Conservation (phyloP, 2,797 vertebrate species). For the Paedocypris micromegethes region DNA sequence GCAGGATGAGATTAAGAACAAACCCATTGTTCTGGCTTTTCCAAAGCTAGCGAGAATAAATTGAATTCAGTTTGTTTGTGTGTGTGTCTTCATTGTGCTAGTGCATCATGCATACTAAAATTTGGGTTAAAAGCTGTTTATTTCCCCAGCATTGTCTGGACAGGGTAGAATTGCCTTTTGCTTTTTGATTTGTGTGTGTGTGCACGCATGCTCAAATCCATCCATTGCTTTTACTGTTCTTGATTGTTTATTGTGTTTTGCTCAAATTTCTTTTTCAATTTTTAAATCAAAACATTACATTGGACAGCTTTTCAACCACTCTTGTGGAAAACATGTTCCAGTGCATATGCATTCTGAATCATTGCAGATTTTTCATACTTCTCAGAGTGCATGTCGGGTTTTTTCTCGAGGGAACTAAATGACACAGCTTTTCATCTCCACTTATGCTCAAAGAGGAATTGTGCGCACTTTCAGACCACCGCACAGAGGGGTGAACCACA, state of each 20-base stretch:
- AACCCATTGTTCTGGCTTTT: constrained; percentile 31
- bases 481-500: neutral
- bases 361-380: constrained; percentile 9
- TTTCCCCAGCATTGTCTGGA: neutral
- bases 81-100: constrained; percentile 13
- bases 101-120: constrained; percentile 29
- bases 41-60: constrained; percentile 16
- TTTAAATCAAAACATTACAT: neutral
- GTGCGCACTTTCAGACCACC: constrained; percentile 1
- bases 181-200: constrained; percentile 2
- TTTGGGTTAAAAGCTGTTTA: constrained; percentile 32
- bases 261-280: constrained; percentile 3
- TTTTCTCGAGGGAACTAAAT: constrained; percentile 28
- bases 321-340: neutral
- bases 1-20: constrained; percentile 28
- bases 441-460: constrained; percentile 23
- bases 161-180: constrained; percentile 4
- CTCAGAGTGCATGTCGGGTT: constrained; percentile 25
- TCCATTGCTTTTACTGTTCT: no score
- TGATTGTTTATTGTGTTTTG: constrained; percentile 10
- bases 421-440: constrained; percentile 24
- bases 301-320: no score
- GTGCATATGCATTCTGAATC: constrained; percentile 1
- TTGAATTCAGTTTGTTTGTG: constrained; percentile 24
- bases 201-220: neutral